Conservation (phyloP, 2,797 vertebrate genomes). For the Microcaecilia unicolor region DNA sequence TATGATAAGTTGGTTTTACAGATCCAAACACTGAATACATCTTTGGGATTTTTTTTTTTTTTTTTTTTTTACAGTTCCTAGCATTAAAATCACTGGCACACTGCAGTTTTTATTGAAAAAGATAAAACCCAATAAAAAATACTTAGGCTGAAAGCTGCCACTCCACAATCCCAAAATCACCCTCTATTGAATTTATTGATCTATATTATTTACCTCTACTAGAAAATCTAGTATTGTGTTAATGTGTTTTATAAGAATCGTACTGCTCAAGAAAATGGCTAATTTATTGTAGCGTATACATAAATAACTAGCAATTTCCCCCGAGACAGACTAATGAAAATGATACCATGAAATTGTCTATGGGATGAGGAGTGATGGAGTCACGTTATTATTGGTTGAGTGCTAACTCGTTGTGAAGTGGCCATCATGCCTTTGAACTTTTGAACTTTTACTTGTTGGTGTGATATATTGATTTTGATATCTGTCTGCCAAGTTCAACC, state of each 20-base stretch:
- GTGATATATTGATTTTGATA: constrained; percentile 68
- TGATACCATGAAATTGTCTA: constrained; percentile 61
- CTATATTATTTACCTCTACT: constrained; percentile 73
- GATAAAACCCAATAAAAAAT: constrained; percentile 71
- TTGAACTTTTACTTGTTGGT: constrained; percentile 63
- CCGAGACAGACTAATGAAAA: constrained; percentile 70
- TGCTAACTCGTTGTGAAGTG: constrained; percentile 53
- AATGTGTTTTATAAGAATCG: constrained; percentile 72
- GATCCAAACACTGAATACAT: constrained; percentile 24
- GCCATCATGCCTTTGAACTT: constrained; percentile 70
- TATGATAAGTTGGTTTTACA: constrained; percentile 23
- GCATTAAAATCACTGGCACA: constrained; percentile 45
- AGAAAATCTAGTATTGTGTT: constrained; percentile 65
- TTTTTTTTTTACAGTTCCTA: constrained; percentile 11
- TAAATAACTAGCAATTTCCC: constrained; percentile 91
- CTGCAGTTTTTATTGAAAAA: constrained; percentile 70
- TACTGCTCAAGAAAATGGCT: constrained; percentile 83
- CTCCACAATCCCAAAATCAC: constrained; percentile 46
- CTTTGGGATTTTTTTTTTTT: neutral
- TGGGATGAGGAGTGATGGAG: constrained; percentile 57
- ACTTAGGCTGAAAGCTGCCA: constrained; percentile 50
- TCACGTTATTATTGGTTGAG: constrained; percentile 61
- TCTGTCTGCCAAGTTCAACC: constrained; percentile 44
- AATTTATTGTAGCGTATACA: constrained; percentile 80
- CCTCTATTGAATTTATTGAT: constrained; percentile 63